Evolutionary conservation across 2,888 invertebrate species (phyloP).

Genomic region (Hirtodrosophila alboralis): DNA sequence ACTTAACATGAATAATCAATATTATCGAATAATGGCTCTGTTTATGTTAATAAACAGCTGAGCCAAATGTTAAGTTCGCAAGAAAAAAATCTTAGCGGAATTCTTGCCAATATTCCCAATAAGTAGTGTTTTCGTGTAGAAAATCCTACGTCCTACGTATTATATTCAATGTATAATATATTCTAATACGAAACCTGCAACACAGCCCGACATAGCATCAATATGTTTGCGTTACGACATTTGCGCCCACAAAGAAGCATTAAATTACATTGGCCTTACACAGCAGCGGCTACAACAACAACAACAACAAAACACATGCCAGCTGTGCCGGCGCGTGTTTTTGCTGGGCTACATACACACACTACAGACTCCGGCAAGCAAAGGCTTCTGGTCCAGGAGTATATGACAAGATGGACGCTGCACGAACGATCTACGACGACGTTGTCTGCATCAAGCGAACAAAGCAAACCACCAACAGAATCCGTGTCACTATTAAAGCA

Average conservation of each 20-base stretch:
- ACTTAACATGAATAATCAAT: too few relatives aligned
- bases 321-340: conserved; percentile 61
- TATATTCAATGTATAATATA: conserved; percentile 22
- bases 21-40: too few relatives aligned
- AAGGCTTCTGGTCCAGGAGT: conserved; percentile 20
- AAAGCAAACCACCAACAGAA: conserved; percentile 19
- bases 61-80: too few relatives aligned
- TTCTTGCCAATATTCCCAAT: conserved; percentile 46
- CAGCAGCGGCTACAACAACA: conserved; percentile 30
- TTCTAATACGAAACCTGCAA: conserved; percentile 14
- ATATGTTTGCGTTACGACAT: conserved; percentile 64
- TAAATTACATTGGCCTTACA: conserved; percentile 35
- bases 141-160: conserved; percentile 11
- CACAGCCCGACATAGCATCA: conserved; percentile 12
- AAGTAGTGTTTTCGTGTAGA: conserved; percentile 16
- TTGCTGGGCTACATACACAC: conserved; percentile 46
- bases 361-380: conserved; percentile 16
- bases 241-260: conserved; percentile 39
- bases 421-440: conserved; percentile 42
- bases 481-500: conserved; percentile 41
- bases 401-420: conserved; percentile 19
- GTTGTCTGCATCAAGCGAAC: conserved; percentile 28
- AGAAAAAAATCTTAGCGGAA: not conserved
- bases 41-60: too few relatives aligned
- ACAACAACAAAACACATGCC: conserved; percentile 62